These are phyloP conservation scores for Pelodiscus sinensis DNA, from an alignment of 2,113 vertebrate genomes.

Conservation along the genomic window DNA sequence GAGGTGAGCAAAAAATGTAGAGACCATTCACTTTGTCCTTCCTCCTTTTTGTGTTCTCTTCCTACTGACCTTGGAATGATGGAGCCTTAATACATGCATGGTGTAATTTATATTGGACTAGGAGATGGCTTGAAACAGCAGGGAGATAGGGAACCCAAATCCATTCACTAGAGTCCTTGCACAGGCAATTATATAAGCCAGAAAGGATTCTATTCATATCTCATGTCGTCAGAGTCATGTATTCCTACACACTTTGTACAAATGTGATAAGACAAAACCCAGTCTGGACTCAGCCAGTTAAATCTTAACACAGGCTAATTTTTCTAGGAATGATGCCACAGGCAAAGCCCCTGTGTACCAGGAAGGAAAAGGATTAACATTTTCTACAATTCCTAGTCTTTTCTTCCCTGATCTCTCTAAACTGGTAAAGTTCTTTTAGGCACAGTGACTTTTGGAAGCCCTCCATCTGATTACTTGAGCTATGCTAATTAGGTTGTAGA, in stretches of 20 bases:
- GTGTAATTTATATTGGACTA: conserved; percentile 1
- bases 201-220: neutral
- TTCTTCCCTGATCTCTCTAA: conserved; percentile 36
- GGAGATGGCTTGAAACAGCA: neutral
- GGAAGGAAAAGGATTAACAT: conserved; percentile 39
- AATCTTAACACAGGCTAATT: neutral
- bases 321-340: neutral
- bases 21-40: neutral
- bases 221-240: conserved; percentile 8
- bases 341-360: conserved; percentile 11
- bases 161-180: conserved; percentile 1
- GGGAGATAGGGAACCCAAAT: neutral
- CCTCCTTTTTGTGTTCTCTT: neutral
- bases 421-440: conserved; percentile 39
- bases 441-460: conserved; percentile 33
- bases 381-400: conserved; percentile 38
- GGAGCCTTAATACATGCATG: neutral
- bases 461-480: conserved; percentile 44
- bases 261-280: conserved; percentile 39
- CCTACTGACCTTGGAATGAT: neutral
- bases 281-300: conserved; percentile 33
- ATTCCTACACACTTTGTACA: neutral
- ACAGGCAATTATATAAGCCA: conserved; percentile 21
- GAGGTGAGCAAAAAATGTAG: neutral
- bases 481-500: conserved; percentile 40